Base-by-base conservation (phyloP, 2,888 invertebrate species). In the Mythimna pallens region DNA sequence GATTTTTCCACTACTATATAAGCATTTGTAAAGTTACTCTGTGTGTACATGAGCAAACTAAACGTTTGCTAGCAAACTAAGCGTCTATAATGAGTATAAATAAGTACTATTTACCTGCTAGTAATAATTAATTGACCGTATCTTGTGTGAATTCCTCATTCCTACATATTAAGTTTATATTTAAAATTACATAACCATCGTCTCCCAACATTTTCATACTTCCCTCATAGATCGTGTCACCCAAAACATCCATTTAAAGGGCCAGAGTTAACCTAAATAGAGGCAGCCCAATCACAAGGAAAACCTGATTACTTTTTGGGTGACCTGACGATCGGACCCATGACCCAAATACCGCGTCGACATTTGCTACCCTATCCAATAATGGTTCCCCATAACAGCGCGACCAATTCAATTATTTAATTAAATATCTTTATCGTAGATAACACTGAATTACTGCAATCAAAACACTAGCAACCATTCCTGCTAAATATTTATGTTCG, bases 381-480 rank as follows among this genome's bases (percentile, higher is more conserved):
- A 76, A 75, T n/a, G 52, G 25, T 43, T 30, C 20, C 65, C 76
- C n/a, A 55, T 73, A 65, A 61, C 43, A 40, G 34, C 40, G 22
- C 14, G 22, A 61, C 40, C 22, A 34, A 20, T 30, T 20, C 65
- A 65, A 77, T 81, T 82, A 78, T 65, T 70, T 82, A 54, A 78
- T 82, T 70, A 82, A 70, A 78, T 82, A 78, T 70, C 71, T 66
- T 9, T 50, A 34, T 62, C 47, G n/a, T 52, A 82, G 65, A 70
- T 82, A 78, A 81, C 62, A 22, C 50, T 58, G 50, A 71, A 69
- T 58, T 47, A 64, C 47, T 40, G 50, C 64, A 76, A 72, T 70
- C 67, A 81, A 67, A 68, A 65, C 43, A 76, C 40, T 55, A 30
- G 54, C 50, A 71, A 22, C 50, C 54, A 71, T 64, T 70, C 25